Evolutionary conservation across 1,140 invertebrate genomes (phyloP).

Genomic region (Caerostris extrusa): DNA sequence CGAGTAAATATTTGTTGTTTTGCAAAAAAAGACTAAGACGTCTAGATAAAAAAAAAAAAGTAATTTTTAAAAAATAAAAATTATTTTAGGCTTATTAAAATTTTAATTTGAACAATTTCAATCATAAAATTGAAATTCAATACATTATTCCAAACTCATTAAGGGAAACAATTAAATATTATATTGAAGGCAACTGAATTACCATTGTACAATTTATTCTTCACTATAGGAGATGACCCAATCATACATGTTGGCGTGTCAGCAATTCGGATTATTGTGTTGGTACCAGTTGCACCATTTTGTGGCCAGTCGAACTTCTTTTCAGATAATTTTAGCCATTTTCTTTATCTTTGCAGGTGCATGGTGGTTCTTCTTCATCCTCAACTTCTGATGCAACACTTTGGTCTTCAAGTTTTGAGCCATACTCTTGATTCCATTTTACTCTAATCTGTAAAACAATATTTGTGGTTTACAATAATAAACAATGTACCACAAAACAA

Average conservation of each 20-base stretch:
- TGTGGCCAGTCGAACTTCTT: constrained; percentile 46
- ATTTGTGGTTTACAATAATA: too few relatives aligned
- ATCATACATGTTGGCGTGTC: constrained; percentile 22
- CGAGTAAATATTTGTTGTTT: too few relatives aligned
- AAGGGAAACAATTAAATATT: too few relatives aligned
- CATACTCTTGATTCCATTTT: constrained; percentile 47
- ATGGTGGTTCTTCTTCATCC: neutral
- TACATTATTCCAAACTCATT: too few relatives aligned
- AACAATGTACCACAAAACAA: too few relatives aligned
- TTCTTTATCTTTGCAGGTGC: neutral
- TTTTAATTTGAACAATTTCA: neutral
- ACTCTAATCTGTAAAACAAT: constrained; percentile 7
- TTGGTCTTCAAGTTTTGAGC: neutral
- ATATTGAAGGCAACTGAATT: neutral
- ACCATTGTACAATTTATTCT: neutral
- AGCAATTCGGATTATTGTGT: neutral
- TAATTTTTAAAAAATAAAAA: too few relatives aligned
- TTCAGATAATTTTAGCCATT: neutral
- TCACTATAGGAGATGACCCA: neutral
- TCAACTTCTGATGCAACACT: neutral
- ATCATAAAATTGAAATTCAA: too few relatives aligned
- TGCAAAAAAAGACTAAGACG: too few relatives aligned
- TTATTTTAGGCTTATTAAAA: neutral
- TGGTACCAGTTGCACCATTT: constrained; percentile 35
- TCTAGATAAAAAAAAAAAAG: too few relatives aligned